Base-by-base conservation (phyloP, 2,113 vertebrate genomes). In the Oceanites oceanicus region DNA sequence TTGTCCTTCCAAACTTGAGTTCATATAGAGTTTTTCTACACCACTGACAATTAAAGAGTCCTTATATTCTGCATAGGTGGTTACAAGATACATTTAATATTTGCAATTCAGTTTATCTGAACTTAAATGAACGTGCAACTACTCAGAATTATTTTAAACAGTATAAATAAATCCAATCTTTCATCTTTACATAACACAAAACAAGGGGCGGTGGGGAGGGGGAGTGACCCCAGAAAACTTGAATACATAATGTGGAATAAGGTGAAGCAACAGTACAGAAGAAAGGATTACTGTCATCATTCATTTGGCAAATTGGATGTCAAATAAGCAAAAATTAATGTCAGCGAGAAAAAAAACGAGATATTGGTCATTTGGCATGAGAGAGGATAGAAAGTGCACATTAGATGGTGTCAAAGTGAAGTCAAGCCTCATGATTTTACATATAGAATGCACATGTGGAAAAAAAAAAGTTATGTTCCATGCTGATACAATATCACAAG, bases 261-360 rank as follows among this genome's bases (percentile, higher is more conserved):
- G 15, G 29, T 42, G 67, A 85, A 82, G 67, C 10, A 94, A 70
- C 19, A 49, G 49, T 21, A 86, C 55, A 87, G 63, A 88, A 91
- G 29, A 78, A 77, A 87, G 92, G 85, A 96, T 96, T 94, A 93
- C 62, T 93, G 90, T 86, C 96, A 88, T 74, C 58, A 90, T 76
- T 95, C 32, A 81, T 96, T 66, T 86, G 71, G 78, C 53, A 96
- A 95, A 96, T 90, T 95, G 74, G 90, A 86, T 80, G 36, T 83
- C 81, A 90, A 75, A 75, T 58, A 79, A 58, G 42, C 19, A 90
- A 93, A 94, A 90, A 76, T 78, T 82, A 90, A 56, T 66, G 25
- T 49, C 53, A 96, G 55, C 42, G 78, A 83, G 32, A 32, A 52
- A 70, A 45, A 52, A 72, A 65, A 45, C 2, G 9, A 56, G 1